Evolutionary conservation across 2,797 vertebrate species (phyloP), one percentile per base, ranked within the genome.

Genomic region (Syngnathus acus): DNA sequence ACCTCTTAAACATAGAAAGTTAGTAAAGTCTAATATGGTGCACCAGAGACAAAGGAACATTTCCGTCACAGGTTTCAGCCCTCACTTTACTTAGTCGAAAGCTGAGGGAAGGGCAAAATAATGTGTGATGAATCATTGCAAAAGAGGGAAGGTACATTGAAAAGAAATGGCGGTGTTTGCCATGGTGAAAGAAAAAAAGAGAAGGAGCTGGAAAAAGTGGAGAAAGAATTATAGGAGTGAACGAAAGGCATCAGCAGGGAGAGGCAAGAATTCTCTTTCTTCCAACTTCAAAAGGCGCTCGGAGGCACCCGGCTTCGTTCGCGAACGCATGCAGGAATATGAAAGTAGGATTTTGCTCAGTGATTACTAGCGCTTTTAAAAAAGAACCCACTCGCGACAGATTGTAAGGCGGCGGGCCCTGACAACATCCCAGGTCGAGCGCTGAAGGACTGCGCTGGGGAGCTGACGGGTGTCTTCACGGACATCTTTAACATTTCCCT

Each of bases 251-350:
- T 66, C 72, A 65, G 64, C 66, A n/a, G 64, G 59, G 73, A 78
- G 78, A 75, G 64, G 72, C 66, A 72, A 78, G 76, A 78, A 83
- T 84, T 87, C 78, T 84, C 84, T 89, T 88, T 89, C 86, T 88
- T 88, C 84, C 62, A 32, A 77, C 84, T 84, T 88, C 87, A 89
- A 87, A 88, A 78, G 70, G 68, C 68, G 72, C 78, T 73, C 21
- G 9, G 43, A 75, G 77, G 71, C 76, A 81, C 67, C 72, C 70
- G 62, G 62, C 23, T 61, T 84, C 70, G 78, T 80, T 77, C 77
- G 73, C 73, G 68, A 78, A 68, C 72, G 67, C 67, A 58, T 53
- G 70, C 75, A 72, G 72, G 72, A 80, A 80, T 82, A 71, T 75
- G 55, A 78, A 84, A 85, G 75, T 65, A 37, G 54, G 69, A 75